These are phyloP conservation scores for Coracias cyanogaster DNA, from an alignment of 2,797 vertebrate genomes.

Conservation along the genomic window DNA sequence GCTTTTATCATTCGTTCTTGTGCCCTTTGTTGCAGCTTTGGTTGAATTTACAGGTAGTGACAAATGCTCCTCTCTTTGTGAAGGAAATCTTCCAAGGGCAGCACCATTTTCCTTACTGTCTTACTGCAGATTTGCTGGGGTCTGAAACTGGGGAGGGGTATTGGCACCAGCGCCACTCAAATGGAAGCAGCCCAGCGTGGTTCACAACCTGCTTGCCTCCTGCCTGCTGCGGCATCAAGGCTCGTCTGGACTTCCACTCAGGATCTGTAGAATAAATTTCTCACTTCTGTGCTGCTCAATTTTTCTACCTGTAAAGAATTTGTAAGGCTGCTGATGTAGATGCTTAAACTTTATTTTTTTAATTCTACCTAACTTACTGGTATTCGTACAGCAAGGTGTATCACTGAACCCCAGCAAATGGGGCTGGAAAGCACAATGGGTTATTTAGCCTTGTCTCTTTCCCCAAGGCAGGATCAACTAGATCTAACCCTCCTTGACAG, in stretches of 20 bases:
- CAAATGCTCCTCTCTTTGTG: background rate
- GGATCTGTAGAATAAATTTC: background rate
- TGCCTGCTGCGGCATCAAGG: background rate
- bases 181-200: background rate
- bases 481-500: slow-evolving; percentile 58
- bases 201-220: background rate
- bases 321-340: background rate
- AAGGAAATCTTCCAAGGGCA: background rate
- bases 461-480: slow-evolving; percentile 54
- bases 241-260: background rate
- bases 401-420: background rate
- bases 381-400: background rate
- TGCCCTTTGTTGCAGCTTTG: background rate
- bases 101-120: background rate
- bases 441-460: slow-evolving; percentile 21
- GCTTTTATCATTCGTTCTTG: background rate
- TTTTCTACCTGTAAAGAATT: background rate
- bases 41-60: background rate
- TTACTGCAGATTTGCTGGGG: background rate
- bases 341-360: background rate
- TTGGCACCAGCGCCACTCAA: accelerated
- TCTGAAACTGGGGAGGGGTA: background rate
- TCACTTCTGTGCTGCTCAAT: background rate
- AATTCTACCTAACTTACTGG: background rate
- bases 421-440: background rate